These are phyloP conservation scores for Noctilio leporinus DNA, from an alignment of 2,113 vertebrate genomes.

Conservation along the genomic window DNA sequence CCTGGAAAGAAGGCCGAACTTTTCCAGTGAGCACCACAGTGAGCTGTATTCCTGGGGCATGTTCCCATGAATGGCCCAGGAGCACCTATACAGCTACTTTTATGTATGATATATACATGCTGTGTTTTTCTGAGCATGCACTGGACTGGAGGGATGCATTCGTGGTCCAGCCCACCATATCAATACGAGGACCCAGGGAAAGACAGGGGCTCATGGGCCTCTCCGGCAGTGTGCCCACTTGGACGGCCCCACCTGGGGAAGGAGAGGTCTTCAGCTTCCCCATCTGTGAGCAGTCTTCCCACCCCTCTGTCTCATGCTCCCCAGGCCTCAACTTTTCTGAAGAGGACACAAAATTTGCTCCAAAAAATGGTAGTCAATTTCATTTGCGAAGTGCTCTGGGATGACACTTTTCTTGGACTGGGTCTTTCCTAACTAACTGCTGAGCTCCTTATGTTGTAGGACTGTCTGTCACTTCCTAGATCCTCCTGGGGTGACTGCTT, in stretches of 20 bases:
- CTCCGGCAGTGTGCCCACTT: not conserved
- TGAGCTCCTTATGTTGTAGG: not conserved
- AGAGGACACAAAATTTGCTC: not conserved
- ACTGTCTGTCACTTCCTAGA: not conserved
- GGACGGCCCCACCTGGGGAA: rapidly evolving
- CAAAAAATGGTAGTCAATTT: not conserved
- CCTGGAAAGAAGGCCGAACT: not conserved
- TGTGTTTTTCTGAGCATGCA: not conserved
- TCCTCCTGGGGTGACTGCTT: not conserved
- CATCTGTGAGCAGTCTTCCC: rapidly evolving
- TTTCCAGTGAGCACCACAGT: rapidly evolving
- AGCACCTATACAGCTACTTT: not conserved
- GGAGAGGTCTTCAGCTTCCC: not conserved
- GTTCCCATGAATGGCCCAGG: not conserved
- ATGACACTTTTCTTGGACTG: not conserved
- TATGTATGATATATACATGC: rapidly evolving
- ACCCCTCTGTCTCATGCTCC: not conserved
- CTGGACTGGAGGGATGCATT: not conserved
- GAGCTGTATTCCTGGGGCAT: rapidly evolving
- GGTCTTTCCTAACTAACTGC: not conserved
- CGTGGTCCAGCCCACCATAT: not conserved
- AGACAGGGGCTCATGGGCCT: rapidly evolving
- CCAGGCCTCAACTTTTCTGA: not conserved
- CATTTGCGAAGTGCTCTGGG: not conserved
- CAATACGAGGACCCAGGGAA: not conserved